Evolutionary conservation across 1,140 invertebrate species (phyloP), one percentile per base, ranked within the genome.

Genomic region (Cyclina sinensis): DNA sequence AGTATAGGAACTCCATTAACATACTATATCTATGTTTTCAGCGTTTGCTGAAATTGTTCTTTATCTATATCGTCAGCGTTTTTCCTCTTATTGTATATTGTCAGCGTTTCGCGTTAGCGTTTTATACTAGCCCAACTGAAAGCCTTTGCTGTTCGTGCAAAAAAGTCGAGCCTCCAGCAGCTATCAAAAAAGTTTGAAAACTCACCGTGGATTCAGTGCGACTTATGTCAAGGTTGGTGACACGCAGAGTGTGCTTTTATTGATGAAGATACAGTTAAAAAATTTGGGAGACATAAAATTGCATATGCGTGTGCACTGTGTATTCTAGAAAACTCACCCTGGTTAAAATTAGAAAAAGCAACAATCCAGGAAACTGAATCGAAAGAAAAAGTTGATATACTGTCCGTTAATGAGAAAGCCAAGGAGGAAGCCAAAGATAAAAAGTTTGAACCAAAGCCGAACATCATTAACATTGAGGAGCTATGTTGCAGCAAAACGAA

Each of bases 251-350:
- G 74, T 24, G 32, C 74, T 78, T 46, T 78, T 24, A 7, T 78
- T 7, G 39, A 43, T 27, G 9, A 18, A 14, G 39, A 78, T 4
- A 43, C 16, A 24, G n/a, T 27, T 21, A 21, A 78, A 35, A 78
- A 39, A 14, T 46, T 78, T 39, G 11, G 16, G 12, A 78, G 48
- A n/a, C n/a, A n/a, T n/a, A n/a, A n/a, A n/a, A n/a, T n/a, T n/a
- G n/a, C n/a, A 78, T 78, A 46, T 78, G 37, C 74, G 11, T 78
- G 43, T 78, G 74, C 74, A 5, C 24, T 78, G 16, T 78, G 74
- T 48, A 27, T 78, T 12, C 4, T 73, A 30, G 68, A 73, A 73
- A 27, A 73, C 35, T 73, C 35, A 21, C 68, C 68, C 35, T 73
- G 68, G 68, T 32, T 73, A 39, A 39, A 73, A 32, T 11, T 32